Percentiles rank a stretch among this genome's conserved stretches.
Conservation (phyloP, 2,797 vertebrate species). For the Pitangus sulphuratus region DNA sequence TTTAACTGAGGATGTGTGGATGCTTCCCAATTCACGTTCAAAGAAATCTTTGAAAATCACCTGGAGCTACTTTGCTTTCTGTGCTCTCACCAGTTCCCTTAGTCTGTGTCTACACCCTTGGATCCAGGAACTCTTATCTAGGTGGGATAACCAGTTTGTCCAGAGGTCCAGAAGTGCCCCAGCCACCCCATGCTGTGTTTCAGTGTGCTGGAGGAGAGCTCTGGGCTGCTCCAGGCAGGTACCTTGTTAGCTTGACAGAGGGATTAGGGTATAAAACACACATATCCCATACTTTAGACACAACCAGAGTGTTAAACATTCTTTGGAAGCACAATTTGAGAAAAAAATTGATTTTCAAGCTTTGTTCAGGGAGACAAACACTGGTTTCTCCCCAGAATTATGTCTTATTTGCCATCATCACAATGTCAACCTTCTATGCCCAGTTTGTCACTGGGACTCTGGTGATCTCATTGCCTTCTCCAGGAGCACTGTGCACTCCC, state of each 20-base stretch:
- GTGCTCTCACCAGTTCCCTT: neutral
- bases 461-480: neutral
- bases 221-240: neutral
- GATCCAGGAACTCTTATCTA: neutral
- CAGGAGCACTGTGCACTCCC: neutral
- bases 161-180: neutral
- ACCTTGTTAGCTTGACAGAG: neutral
- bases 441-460: neutral
- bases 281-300: neutral
- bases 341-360: neutral
- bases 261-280: neutral
- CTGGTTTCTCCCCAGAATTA: neutral
- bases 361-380: neutral
- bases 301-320: neutral
- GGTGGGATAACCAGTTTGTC: neutral
- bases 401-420: neutral
- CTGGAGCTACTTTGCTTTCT: neutral
- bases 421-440: neutral
- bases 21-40: neutral
- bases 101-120: neutral
- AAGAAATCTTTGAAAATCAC: neutral
- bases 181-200: neutral
- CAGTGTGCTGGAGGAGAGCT: neutral
- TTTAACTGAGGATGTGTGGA: neutral
- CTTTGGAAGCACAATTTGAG: neutral